Evolutionary conservation across 2,888 invertebrate genomes (phyloP).

Genomic region (Napeogenes sylphis): DNA sequence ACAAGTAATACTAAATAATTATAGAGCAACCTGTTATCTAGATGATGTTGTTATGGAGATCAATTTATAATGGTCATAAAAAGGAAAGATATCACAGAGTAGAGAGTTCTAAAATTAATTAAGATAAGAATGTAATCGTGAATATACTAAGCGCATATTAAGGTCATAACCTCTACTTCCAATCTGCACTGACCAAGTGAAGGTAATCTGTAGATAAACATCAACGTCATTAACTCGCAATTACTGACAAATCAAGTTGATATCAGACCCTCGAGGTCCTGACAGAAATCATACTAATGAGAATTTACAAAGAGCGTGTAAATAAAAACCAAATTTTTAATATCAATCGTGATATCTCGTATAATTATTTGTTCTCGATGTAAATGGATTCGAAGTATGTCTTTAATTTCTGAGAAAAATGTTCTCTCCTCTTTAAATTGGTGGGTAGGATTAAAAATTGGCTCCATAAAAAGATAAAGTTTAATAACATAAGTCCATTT

Average conservation of each 20-base stretch:
- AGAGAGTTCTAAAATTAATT: neutral
- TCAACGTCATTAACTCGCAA: neutral
- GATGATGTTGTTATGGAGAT: neutral
- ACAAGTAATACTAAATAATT: slow-evolving; percentile 13
- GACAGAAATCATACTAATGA: slow-evolving; percentile 2
- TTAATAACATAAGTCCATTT: neutral
- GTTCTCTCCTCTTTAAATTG: neutral
- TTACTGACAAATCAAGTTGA: neutral
- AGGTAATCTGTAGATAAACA: slow-evolving; percentile 1
- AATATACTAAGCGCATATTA: neutral
- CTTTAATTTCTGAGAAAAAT: slow-evolving; percentile 3
- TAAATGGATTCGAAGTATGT: neutral
- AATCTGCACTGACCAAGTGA: slow-evolving; percentile 3
- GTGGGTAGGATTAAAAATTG: slow-evolving; percentile 2
- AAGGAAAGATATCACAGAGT: neutral
- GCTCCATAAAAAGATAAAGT: neutral
- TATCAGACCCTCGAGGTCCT: neutral
- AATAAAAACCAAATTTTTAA: neutral
- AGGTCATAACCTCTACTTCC: neutral
- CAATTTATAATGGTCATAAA: neutral
- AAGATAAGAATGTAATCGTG: neutral
- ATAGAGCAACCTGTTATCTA: neutral
- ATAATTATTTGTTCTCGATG: neutral
- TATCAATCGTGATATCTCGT: neutral
- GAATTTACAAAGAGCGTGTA: neutral